phyloP scores from a whole-genome alignment of 2,113 vertebrate genomes.

The Anolis sagrei region DNA sequence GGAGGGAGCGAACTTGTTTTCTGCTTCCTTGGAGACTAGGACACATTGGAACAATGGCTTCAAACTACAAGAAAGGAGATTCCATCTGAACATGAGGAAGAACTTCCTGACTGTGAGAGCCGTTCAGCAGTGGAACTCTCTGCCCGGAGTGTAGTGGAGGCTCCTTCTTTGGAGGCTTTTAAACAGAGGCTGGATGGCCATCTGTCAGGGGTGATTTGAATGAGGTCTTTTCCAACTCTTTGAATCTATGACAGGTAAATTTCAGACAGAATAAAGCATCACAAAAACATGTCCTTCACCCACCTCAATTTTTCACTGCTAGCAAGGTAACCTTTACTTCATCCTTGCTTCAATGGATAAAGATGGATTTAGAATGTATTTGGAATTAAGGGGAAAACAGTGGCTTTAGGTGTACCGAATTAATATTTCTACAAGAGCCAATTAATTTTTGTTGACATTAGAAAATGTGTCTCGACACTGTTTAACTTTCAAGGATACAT shows the following conservation, averaged over 20 bases:
- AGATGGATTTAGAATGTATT: background rate
- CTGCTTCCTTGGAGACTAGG: too few relatives aligned
- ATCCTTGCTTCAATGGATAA: background rate
- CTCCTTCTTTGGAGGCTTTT: too few relatives aligned
- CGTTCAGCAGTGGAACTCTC: too few relatives aligned
- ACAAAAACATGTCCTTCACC: background rate
- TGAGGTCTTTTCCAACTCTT: too few relatives aligned
- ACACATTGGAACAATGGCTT: too few relatives aligned
- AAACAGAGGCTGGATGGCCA: too few relatives aligned
- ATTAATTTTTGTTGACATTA: constrained; percentile 31
- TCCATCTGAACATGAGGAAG: too few relatives aligned
- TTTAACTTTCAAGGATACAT: constrained; percentile 19
- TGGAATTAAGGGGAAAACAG: background rate
- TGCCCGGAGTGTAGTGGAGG: too few relatives aligned
- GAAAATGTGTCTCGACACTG: constrained; percentile 3
- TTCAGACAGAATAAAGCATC: background rate
- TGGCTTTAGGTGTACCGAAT: constrained; percentile 15
- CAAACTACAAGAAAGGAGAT: too few relatives aligned
- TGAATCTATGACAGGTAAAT: background rate
- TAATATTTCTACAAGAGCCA: constrained; percentile 13
- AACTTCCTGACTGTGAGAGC: too few relatives aligned
- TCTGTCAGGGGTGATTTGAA: too few relatives aligned
- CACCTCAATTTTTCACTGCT: background rate
- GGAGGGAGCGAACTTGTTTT: too few relatives aligned
- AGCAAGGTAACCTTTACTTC: background rate